Base-by-base conservation (phyloP, 2,888 invertebrate species). In the Heterodera filipjevi region DNA sequence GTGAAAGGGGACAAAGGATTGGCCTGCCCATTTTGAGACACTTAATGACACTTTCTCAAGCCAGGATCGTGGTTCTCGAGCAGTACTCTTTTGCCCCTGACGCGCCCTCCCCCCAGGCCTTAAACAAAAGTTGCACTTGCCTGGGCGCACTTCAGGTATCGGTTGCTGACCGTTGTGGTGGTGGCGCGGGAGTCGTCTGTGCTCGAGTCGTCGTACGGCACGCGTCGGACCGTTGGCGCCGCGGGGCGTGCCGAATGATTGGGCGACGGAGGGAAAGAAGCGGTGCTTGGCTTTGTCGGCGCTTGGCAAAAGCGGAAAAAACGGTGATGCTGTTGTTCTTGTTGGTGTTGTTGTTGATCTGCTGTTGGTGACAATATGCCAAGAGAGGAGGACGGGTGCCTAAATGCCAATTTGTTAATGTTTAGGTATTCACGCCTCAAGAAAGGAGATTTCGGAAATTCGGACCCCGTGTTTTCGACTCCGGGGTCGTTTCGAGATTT, bases 101-200 rank as follows among this genome's bases (percentile, higher is more conserved):
- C 59, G 49, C 3, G 49, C 22, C 53, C 53, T n/a, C n/a, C n/a
- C n/a, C n/a, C n/a, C n/a, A n/a, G n/a, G n/a, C n/a, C n/a, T n/a
- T n/a, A 14, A 53, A 22, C 1, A 53, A 53, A 12, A 22, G 53
- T 19, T 27, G 6, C 27, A 22, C 59, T 59, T 59, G 59, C 59
- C 59, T 59, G 59, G 59, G 59, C 27, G 59, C 59, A 59, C 59
- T 59, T 59, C 59, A 59, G 27, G 59, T 27, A 59, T 8, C 59
- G 59, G 59, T 59, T 59, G 59, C 59, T 59, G 59, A 59, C 59
- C 59, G 59, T 59, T 59, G 59, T 59, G 59, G 59, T 59, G 59
- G 59, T 59, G 59, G 59, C 59, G 59, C 59, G 59, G 10, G 59
- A 59, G 59, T 59, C 59, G 59, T 59, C 59, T 10, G 59, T 59